These are phyloP conservation scores for Euschistus heros DNA, from an alignment of 1,140 invertebrate genomes.

Conservation along the genomic window DNA sequence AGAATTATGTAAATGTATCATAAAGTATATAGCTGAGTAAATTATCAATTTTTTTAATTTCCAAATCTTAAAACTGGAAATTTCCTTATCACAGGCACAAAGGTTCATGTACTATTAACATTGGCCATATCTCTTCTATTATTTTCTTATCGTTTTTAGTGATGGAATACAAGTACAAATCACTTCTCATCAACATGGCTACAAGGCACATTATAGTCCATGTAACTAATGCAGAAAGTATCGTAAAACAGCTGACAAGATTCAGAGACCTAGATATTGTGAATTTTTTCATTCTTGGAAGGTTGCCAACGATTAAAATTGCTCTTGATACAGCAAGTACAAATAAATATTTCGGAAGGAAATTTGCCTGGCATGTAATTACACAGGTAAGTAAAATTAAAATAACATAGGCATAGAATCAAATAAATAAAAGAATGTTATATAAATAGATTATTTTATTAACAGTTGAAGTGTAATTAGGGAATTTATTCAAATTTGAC, in stretches of 20 bases:
- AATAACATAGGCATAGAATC: too few species aligned
- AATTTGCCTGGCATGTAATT: slow-evolving; percentile 51
- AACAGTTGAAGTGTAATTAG: too few species aligned
- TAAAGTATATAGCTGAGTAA: too few species aligned
- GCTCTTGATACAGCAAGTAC: slow-evolving; percentile 47
- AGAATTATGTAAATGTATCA: too few species aligned
- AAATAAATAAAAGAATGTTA: too few species aligned
- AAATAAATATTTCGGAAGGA: slow-evolving; percentile 38
- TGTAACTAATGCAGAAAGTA: slow-evolving; percentile 41
- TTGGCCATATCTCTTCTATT: too few species aligned
- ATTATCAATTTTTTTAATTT: too few species aligned
- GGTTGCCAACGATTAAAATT: slow-evolving; percentile 51
- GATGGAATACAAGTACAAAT: slow-evolving; percentile 88
- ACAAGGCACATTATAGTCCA: slow-evolving; percentile 71
- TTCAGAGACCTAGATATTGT: slow-evolving; percentile 72
- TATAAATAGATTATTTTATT: too few species aligned
- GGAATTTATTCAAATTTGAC: too few species aligned
- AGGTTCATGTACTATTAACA: too few species aligned
- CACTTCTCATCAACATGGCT: slow-evolving; percentile 72
- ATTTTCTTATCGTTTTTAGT: slow-evolving; percentile 40
- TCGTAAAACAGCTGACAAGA: slow-evolving; percentile 52
- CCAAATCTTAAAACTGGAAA: too few species aligned
- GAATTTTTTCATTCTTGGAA: slow-evolving; percentile 74
- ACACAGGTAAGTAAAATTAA: slow-evolving; percentile 38
- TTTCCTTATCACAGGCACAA: too few species aligned